Conservation (phyloP, 1,140 invertebrate genomes). For the Plutomurus gul region DNA sequence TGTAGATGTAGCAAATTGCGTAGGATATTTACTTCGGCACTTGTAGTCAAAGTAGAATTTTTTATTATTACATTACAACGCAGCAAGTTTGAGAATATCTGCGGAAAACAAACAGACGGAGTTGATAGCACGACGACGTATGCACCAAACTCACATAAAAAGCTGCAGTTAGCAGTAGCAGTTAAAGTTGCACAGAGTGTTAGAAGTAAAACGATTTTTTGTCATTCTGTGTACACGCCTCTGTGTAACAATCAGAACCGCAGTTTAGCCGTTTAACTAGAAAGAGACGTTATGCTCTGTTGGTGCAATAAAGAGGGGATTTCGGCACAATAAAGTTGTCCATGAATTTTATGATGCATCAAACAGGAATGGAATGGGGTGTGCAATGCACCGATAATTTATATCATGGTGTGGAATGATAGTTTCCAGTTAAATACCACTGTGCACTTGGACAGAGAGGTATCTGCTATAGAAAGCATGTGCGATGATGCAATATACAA, state of each 20-base stretch:
- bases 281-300: background rate
- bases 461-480: background rate
- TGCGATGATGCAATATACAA: background rate
- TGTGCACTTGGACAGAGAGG: too few species aligned
- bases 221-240: background rate
- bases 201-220: background rate
- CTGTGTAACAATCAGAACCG: background rate
- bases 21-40: too few species aligned
- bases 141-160: background rate
- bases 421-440: too few species aligned
- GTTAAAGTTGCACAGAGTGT: background rate
- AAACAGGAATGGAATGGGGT: slow-evolving; percentile 19
- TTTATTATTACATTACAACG: too few species aligned
- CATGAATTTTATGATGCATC: slow-evolving; percentile 18
- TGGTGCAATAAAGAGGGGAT: background rate
- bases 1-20: too few species aligned
- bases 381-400: slow-evolving; percentile 16
- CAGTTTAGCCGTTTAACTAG: background rate
- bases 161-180: background rate
- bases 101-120: too few species aligned
- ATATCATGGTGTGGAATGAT: background rate
- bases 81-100: too few species aligned
- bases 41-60: too few species aligned
- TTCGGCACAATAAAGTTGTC: background rate
- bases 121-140: too few species aligned